Evolutionary conservation across 2,113 vertebrate genomes (phyloP), one percentile per base, ranked within the genome.

Genomic region (Electrona antarctica): DNA sequence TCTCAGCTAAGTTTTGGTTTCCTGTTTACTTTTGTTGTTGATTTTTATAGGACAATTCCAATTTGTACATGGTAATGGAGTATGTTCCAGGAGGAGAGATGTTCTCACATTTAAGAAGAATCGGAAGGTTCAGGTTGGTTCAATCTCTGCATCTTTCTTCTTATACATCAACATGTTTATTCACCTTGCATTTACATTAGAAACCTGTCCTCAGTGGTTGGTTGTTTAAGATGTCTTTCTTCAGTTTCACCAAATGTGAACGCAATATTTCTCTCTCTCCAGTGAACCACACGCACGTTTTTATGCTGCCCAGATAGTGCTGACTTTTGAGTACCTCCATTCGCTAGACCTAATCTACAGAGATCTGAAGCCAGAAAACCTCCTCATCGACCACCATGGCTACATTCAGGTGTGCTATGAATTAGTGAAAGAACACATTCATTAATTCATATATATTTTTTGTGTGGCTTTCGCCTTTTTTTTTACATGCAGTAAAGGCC

Each of bases 21-120:
- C 3, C 21, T 61, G 12, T 21, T 15, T 13, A 2, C 11, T 6
- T 69, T 62, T 71, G 13, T 2, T 61, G 13, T 87, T 77, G n/a
- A 49, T 71, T 66, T 9, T 51, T 46, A 47, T 85, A 99, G 98
- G 98, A 99, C 91, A 99, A 98, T 93, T 98, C 98, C 90, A 99
- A 99, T 93, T 96, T 99, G 94, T 99, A 99, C 91, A 99, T 99
- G 98, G 94, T 99, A 92, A 98, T 99, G 98, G 98, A 99, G 91
- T 99, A 99, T 79, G 96, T 99, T 82, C 97, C 97, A 69, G 98
- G 98, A 52, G 98, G 98, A 80, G 98, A 99, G 93, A 99, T 99
- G 98, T 99, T 99, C 90, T 99, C 98, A 87, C 98, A 99, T 92
- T 93, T 99, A 90, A 95, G 98, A 95, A 94, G 97, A 94, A 99